Base-by-base conservation (phyloP, 2,113 vertebrate genomes). In the Pangasianodon hypophthalmus region DNA sequence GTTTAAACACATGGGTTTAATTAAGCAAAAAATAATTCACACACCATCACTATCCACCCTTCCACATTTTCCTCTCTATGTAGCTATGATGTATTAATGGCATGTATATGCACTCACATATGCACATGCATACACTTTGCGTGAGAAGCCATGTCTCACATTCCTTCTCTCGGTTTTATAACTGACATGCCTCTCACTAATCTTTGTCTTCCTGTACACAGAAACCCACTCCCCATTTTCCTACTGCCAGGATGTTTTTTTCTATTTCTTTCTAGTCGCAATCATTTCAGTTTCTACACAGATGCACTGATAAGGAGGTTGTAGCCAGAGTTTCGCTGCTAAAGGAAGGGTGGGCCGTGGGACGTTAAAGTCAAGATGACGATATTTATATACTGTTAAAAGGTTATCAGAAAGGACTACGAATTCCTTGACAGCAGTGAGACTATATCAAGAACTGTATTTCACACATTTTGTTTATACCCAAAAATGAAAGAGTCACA, bases 301-400 rank as follows among this genome's bases (percentile, higher is more conserved):
- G 87, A 71, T 79, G 24, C n/a, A 52, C 75, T 84, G 88, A 90
- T 91, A 87, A 89, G 75, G 21, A 85, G 41, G 26, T 77, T 89
- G 67, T n/a, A 83, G 75, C 54, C 80, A 69, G 89, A 86, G 50
- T 77, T 84, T 84, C 52, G 26, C 88, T n/a, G 44, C 84, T 83
- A 77, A 86, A 89, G 91, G 89, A 91, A 90, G 91, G 91, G 89
- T 85, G 89, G 88, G 77, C 29, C 67, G 29, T 37, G 37, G 11
- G 75, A 77, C 75, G 41, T 88, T 56, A 48, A 86, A 77, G 62
- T 64, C 4, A 26, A 81, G 48, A 88, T 85, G 83, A 84, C 67
- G 77, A 46, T 71, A 81, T 82, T 80, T 79, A 48, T 62, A 67
- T 71, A 18, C 64, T 75, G 10, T 29, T 46, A 86, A 77, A 58